Evolutionary conservation across 2,113 vertebrate species (phyloP).

Genomic region (Pipra filicauda): DNA sequence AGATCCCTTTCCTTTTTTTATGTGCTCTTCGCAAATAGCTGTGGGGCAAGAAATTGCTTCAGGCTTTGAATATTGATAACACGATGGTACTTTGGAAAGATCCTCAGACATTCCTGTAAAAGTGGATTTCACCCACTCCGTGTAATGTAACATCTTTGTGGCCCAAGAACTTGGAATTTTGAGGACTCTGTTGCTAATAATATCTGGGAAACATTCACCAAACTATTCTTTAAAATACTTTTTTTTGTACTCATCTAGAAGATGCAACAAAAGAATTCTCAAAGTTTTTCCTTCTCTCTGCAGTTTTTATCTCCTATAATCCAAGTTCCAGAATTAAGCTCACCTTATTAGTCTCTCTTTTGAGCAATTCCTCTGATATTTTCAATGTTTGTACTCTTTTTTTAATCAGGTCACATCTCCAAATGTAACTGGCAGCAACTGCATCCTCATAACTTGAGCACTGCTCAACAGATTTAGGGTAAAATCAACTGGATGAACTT

Average conservation of each 20-base stretch:
- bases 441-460: neutral
- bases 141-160: neutral
- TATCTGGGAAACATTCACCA: neutral
- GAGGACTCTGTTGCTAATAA: neutral
- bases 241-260: neutral
- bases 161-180: neutral
- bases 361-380: neutral
- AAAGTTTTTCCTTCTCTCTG: neutral
- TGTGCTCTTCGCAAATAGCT: neutral
- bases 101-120: neutral
- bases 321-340: neutral
- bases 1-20: slow-evolving; percentile 11
- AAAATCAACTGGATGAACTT: neutral
- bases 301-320: neutral
- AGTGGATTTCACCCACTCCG: neutral
- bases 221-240: neutral
- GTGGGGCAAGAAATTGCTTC: neutral
- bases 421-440: neutral
- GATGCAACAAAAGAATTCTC: neutral
- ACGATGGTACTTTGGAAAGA: neutral
- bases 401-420: neutral
- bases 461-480: neutral
- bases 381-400: neutral
- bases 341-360: neutral
- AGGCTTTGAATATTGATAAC: neutral